Percentiles rank a stretch among this genome's conserved stretches.
Conservation (phyloP, 2,888 invertebrate species). For the Latheticus oryzae region DNA sequence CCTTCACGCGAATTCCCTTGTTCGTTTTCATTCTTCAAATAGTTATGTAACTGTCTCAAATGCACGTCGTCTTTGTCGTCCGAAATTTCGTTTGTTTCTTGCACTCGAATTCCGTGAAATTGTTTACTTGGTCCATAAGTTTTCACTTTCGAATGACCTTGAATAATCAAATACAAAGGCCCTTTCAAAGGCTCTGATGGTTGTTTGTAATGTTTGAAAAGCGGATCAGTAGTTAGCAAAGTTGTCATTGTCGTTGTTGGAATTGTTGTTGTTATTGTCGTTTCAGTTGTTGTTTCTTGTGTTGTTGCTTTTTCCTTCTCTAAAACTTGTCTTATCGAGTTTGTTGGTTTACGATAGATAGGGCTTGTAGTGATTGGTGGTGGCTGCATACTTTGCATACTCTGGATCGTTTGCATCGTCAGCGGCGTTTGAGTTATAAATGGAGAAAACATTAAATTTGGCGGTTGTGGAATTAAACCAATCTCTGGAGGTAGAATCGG, state of each 20-base stretch:
- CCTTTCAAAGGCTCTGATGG: constrained; percentile 72
- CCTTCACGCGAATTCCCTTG: constrained; percentile 50
- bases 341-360: constrained; percentile 47
- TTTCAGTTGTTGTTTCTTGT: constrained; percentile 36
- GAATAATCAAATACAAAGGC: constrained; percentile 82
- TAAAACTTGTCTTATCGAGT: constrained; percentile 47
- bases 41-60: constrained; percentile 71
- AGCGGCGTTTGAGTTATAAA: constrained; percentile 49
- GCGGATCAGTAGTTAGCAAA: constrained; percentile 71
- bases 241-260: constrained; percentile 48
- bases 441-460: constrained; percentile 48
- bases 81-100: constrained; percentile 69
- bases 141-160: constrained; percentile 88
- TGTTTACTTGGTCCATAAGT: constrained; percentile 78
- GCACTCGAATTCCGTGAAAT: constrained; percentile 65
- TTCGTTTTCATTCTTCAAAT: constrained; percentile 51
- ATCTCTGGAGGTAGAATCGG: constrained; percentile 21
- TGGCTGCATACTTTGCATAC: constrained; percentile 74
- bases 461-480: constrained; percentile 28
- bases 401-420: constrained; percentile 62
- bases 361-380: constrained; percentile 64
- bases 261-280: constrained; percentile 52
- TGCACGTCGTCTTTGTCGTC: constrained; percentile 64
- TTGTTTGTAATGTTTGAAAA: constrained; percentile 73
- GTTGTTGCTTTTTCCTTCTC: constrained; percentile 51